phyloP scores from a whole-genome alignment of 2,888 invertebrate genomes.

The Diaphora mendica region DNA sequence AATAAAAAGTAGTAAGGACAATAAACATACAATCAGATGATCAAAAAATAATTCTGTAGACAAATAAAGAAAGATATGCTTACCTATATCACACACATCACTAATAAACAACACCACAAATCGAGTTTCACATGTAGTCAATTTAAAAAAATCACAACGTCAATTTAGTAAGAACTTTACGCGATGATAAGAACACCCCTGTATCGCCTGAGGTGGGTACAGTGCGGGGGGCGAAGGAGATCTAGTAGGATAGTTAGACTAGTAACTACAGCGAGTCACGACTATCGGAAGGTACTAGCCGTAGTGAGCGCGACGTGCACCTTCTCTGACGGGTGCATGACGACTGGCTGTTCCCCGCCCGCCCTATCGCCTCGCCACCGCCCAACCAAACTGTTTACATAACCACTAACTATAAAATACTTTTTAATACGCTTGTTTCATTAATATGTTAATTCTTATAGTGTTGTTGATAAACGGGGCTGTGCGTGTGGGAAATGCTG shows the following conservation, averaged over 20 bases:
- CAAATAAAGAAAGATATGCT: conserved; percentile 34
- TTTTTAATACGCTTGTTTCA: conserved; percentile 63
- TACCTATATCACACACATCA: conserved; percentile 52
- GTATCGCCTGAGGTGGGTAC: conserved; percentile 28
- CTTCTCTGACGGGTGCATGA: conserved; percentile 63
- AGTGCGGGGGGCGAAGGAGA: conserved; percentile 40
- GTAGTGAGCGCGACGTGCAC: conserved; percentile 59
- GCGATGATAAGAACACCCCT: conserved; percentile 26
- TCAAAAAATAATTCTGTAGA: conserved; percentile 27
- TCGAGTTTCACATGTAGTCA: conserved; percentile 40
- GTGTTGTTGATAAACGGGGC: conserved; percentile 25
- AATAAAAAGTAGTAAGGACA: neutral
- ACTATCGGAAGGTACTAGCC: conserved; percentile 27
- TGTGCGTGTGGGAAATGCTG: conserved; percentile 19
- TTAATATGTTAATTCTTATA: conserved; percentile 59
- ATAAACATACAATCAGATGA: conserved; percentile 40
- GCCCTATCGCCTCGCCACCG: conserved; percentile 73
- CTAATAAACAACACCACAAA: conserved; percentile 49
- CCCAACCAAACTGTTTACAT: conserved; percentile 73
- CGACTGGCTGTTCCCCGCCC: conserved; percentile 77
- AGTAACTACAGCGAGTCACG: conserved; percentile 14
- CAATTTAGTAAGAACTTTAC: conserved; percentile 17
- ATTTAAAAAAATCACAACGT: conserved; percentile 41
- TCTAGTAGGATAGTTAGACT: conserved; percentile 22
- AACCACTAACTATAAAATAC: conserved; percentile 50